A percentile compares a stretch with the other conserved stretches of the same genome.
These are phyloP conservation scores for Protaetia brevitarsis DNA, from an alignment of 1,140 invertebrate species.

Conservation along the genomic window DNA sequence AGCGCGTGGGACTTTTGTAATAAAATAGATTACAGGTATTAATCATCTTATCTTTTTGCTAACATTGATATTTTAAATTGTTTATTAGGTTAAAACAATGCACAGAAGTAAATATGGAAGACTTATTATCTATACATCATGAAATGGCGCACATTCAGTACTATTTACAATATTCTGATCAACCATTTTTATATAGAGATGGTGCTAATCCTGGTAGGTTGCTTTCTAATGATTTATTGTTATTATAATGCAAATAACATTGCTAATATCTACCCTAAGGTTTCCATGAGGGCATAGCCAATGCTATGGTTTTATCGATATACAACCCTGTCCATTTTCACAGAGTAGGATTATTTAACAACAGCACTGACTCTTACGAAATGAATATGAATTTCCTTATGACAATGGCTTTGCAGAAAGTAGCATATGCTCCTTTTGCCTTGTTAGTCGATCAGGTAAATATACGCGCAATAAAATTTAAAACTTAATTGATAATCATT, in stretches of 20 bases:
- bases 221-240: neutral
- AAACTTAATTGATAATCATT: neutral
- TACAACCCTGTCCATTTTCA: conserved; percentile 71
- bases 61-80: neutral
- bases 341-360: conserved; percentile 67
- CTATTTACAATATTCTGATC: conserved; percentile 75
- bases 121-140: conserved; percentile 78
- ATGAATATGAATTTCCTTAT: conserved; percentile 77
- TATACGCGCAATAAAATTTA: neutral
- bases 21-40: conserved; percentile 71
- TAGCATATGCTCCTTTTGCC: conserved; percentile 76
- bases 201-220: conserved; percentile 73
- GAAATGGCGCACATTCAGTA: conserved; percentile 85
- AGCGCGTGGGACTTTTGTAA: conserved; percentile 90
- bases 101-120: conserved; percentile 75
- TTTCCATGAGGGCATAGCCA: conserved; percentile 88
- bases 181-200: conserved; percentile 69
- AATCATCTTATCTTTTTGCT: conserved; percentile 20
- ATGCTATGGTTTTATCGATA: conserved; percentile 76
- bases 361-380: conserved; percentile 65
- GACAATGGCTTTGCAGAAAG: conserved; percentile 76
- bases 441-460: conserved; percentile 71
- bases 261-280: conserved; percentile 51
- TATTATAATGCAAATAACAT: too few relatives aligned
- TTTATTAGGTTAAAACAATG: conserved; percentile 83